These are phyloP conservation scores for Argentina silus DNA, from an alignment of 2,797 vertebrate genomes.

Conservation along the genomic window DNA sequence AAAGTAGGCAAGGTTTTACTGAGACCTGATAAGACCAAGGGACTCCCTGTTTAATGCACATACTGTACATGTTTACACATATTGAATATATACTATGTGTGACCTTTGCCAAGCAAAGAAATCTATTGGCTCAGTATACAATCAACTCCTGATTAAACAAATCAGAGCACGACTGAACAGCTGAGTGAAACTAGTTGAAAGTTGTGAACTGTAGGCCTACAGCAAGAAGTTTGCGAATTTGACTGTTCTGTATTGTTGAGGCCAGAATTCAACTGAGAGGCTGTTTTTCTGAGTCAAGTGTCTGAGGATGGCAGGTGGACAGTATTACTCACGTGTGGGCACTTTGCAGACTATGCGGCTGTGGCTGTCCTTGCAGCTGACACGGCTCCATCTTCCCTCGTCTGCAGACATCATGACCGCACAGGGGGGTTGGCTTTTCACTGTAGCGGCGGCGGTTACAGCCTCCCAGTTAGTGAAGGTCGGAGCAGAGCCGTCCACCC, in stretches of 20 bases:
- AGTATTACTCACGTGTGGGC: constrained; percentile 76
- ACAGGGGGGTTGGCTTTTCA: constrained; percentile 63
- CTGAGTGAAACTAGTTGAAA: background rate
- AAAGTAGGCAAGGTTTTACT: too few species aligned
- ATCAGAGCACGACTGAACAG: too few species aligned
- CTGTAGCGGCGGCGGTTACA: background rate
- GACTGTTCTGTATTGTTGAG: background rate
- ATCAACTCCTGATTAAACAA: background rate
- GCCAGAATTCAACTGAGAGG: background rate
- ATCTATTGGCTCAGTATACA: background rate
- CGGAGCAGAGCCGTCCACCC: constrained; percentile 85
- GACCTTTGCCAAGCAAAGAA: background rate
- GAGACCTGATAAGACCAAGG: background rate
- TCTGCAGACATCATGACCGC: constrained; percentile 79
- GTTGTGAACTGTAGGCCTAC: background rate
- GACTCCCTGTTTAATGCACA: background rate
- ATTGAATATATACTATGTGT: background rate
- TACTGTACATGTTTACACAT: background rate
- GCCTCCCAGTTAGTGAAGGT: constrained; percentile 84
- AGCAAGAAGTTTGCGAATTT: too few species aligned
- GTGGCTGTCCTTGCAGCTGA: constrained; percentile 74
- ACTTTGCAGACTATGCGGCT: constrained; percentile 91
- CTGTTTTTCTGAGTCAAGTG: background rate
- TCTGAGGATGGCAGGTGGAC: background rate
- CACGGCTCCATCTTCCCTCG: constrained; percentile 81